Conservation (phyloP, 2,797 vertebrate genomes). For the Spinus pinus region DNA sequence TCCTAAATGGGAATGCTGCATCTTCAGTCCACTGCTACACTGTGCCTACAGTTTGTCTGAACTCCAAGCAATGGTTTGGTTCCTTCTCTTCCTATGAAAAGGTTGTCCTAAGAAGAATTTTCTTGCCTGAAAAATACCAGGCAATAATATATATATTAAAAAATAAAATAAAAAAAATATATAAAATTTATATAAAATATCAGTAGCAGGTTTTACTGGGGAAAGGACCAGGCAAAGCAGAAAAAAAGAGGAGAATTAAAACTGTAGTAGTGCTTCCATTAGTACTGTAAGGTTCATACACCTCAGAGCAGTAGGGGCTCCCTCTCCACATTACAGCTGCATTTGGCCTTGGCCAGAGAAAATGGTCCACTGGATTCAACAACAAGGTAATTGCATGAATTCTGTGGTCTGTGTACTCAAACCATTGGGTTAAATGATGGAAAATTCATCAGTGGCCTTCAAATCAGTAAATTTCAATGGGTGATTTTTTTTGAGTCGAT, state of each 20-base stretch:
- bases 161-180: no score
- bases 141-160: background rate
- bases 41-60: background rate
- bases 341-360: background rate
- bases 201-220: background rate
- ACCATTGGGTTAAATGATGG: background rate
- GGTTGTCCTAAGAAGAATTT: background rate
- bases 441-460: background rate
- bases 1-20: background rate
- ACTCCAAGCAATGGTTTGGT: background rate
- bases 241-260: background rate
- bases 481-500: background rate
- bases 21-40: background rate
- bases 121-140: background rate
- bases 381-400: accelerated
- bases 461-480: background rate
- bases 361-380: background rate
- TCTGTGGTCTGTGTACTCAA: background rate
- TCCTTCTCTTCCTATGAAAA: background rate
- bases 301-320: accelerated
- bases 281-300: background rate
- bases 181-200: background rate
- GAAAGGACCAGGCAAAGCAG: background rate
- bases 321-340: accelerated
- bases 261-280: background rate